Evolutionary conservation across 2,888 invertebrate species (phyloP), one percentile per base, ranked within the genome.

Genomic region (Formica aserva): DNA sequence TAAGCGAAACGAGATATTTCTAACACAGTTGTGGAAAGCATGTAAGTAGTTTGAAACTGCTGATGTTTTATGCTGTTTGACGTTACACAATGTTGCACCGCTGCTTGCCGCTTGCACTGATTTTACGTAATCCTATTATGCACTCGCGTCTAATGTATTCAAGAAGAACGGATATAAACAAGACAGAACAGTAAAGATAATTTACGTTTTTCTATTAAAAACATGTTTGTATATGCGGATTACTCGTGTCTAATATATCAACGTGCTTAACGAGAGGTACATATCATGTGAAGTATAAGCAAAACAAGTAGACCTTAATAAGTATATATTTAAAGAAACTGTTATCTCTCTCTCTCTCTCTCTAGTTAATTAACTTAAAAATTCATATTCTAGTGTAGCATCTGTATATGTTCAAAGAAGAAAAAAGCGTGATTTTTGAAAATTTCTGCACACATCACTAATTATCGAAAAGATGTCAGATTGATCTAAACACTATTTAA

Each of bases 1-100:
- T 78, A 78, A 78, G 41, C 29, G 77, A 71, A 71, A 78, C 77
- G 72, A 60, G 74, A 80, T 55, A 72, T 57, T 74, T 32, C 35
- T 74, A 80, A 74, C 57, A 45, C 18, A 80, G 60, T 74, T 80
- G 57, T 80, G 75, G 60, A 74, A 77, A 45, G 41, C 60, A 57
- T 35, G 45, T 74, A 60, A 69, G 45, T 60, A 80, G 57, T 60
- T 78, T 22, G 29, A 45, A 80, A 80, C 32, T 60, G 74, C 45
- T 35, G 45, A 62, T 72, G 74, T 78, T 78, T 78, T 78, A 18
- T 35, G 18, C 72, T 72, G 35, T 80, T 78, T 77, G 57, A 71
- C 71, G 55, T 77, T 77, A 71, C 77, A 71, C 77, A 77, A 77
- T 71, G 22, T 41, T 77, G 77, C 77, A 32, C 32, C 32, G 38